Evolutionary conservation across 2,797 vertebrate genomes (phyloP), one percentile per base, ranked within the genome.

Genomic region (Hybognathus amarus): DNA sequence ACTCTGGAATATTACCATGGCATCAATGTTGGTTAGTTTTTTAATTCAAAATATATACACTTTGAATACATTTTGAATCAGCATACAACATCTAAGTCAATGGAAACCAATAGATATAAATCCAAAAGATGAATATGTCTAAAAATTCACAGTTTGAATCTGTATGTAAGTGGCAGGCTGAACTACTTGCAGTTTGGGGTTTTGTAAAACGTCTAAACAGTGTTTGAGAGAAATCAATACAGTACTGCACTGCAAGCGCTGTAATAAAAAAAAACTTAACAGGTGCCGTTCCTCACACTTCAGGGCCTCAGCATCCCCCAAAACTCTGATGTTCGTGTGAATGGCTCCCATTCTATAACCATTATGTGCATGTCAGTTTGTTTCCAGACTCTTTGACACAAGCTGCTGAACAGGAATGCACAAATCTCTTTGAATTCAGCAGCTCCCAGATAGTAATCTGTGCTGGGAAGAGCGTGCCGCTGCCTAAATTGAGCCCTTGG

Each of bases 401-500:
- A 90, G 89, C 91, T 91, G 74, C 90, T 90, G 91, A 94, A 92
- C 92, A 92, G 89, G 92, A 90, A 91, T 90, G 86, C 89, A 90
- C 90, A 93, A 94, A 94, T 94, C 92, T 90, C 88, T 89, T 87
- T 84, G 93, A 95, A 92, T 90, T 92, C 88, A 87, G 90, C 90
- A 40, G 87, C 69, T 86, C 89, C 87, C 27, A 88, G 85, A 89
- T 91, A 93, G 92, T 94, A 92, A 92, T 94, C 92, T 93, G 90
- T 89, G 88, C 87, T 82, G 89, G 83, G 89, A 90, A 93, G 92
- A 93, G 93, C 87, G 86, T 92, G n/a, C 90, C 89, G 83, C 87
- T 89, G 90, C 92, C 91, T 93, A 95, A 95, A 95, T 94, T 94
- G 92, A 95, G 93, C 93, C 94, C 94, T 94, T 89, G 87, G 94